Percentiles rank a stretch among this genome's conserved stretches.
phyloP scores from a whole-genome alignment of 2,888 invertebrate genomes.

The Mactromeris polynyma region DNA sequence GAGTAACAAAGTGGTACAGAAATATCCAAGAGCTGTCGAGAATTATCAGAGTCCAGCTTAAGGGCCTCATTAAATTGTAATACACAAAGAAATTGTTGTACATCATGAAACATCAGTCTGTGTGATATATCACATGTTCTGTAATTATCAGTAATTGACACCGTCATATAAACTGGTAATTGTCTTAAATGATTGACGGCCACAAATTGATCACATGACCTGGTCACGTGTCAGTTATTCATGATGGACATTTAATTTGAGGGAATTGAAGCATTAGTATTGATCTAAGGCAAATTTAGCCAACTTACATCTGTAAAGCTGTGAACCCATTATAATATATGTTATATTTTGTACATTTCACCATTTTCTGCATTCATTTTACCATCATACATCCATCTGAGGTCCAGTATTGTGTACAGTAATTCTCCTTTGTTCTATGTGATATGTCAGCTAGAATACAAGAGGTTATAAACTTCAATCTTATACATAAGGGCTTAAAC shows the following conservation, averaged over 20 bases:
- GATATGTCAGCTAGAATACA: too few species aligned
- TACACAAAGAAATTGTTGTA: constrained; percentile 1
- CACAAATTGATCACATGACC: not conserved
- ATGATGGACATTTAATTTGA: not conserved
- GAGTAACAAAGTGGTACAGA: too few species aligned
- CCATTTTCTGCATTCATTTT: too few species aligned
- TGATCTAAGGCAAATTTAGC: not conserved
- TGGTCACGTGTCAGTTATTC: not conserved
- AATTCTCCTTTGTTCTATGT: too few species aligned
- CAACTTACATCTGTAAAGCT: not conserved
- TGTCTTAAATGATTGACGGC: constrained; percentile 16
- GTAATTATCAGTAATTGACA: constrained; percentile 6
- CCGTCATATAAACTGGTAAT: not conserved
- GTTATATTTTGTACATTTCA: too few species aligned
- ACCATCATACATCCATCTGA: too few species aligned
- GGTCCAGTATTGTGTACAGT: too few species aligned
- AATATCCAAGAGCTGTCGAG: too few species aligned
- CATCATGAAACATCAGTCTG: not conserved
- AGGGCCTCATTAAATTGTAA: not conserved
- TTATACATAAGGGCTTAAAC: too few species aligned
- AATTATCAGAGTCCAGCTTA: too few species aligned
- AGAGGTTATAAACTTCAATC: too few species aligned
- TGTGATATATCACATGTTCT: not conserved
- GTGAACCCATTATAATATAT: too few species aligned
- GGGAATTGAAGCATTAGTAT: not conserved